phyloP scores from a whole-genome alignment of 2,888 invertebrate species.

The Idaea dimidiata region DNA sequence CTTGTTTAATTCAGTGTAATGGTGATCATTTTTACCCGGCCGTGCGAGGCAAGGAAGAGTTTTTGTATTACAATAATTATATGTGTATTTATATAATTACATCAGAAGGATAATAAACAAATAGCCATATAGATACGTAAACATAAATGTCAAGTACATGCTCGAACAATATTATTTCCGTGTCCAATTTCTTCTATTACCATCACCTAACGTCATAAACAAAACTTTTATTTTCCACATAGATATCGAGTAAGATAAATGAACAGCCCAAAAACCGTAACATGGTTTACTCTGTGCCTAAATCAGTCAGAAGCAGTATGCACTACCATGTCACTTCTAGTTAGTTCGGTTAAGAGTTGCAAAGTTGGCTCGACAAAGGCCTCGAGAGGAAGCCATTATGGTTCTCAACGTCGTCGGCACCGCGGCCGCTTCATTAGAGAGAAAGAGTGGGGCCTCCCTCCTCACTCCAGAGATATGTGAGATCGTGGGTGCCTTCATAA shows the following conservation, averaged over 20 bases:
- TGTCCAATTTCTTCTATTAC: too few relatives aligned
- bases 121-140: too few relatives aligned
- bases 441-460: slow-evolving; percentile 41
- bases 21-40: too few relatives aligned
- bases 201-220: too few relatives aligned
- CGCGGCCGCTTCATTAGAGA: slow-evolving; percentile 70
- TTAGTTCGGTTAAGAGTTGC: slow-evolving; percentile 59
- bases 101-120: too few relatives aligned
- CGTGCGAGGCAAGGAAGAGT: too few relatives aligned
- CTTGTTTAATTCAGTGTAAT: too few relatives aligned
- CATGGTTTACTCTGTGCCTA: slow-evolving; percentile 11
- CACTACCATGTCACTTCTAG: slow-evolving; percentile 57
- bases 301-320: slow-evolving; percentile 30
- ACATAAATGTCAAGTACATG: too few relatives aligned
- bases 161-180: too few relatives aligned
- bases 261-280: background rate
- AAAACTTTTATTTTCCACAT: background rate
- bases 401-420: slow-evolving; percentile 61
- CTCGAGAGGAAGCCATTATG: slow-evolving; percentile 75
- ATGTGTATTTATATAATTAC: too few relatives aligned
- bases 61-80: too few relatives aligned
- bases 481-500: slow-evolving; percentile 8
- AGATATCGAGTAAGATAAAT: background rate
- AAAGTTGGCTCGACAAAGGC: slow-evolving; percentile 73
- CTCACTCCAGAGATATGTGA: slow-evolving; percentile 15